Conservation (phyloP, 2,113 vertebrate genomes). For the Nansenia antarctica region DNA sequence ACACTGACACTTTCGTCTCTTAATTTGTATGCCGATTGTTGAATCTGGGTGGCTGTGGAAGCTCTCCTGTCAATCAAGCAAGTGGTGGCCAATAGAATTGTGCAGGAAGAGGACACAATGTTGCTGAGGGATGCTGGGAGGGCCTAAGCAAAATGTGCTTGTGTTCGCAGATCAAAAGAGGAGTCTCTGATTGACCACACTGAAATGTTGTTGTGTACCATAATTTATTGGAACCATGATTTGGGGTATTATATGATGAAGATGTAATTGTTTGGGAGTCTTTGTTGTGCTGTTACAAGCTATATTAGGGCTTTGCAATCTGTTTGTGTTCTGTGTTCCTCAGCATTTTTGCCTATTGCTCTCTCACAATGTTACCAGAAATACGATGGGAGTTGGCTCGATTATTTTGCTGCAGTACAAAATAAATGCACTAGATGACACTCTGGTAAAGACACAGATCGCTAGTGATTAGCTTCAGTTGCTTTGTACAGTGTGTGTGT, state of each 20-base stretch:
- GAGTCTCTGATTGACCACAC: neutral
- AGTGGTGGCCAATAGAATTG: conserved; percentile 43
- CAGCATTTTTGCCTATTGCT: neutral
- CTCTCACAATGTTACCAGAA: conserved; percentile 1
- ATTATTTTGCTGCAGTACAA: neutral
- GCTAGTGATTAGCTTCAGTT: conserved; percentile 18
- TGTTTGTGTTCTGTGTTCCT: neutral
- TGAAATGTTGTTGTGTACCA: neutral
- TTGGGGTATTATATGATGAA: neutral
- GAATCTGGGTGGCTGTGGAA: conserved; percentile 48
- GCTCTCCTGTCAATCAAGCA: conserved; percentile 49
- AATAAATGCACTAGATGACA: conserved; percentile 69
- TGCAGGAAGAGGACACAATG: conserved; percentile 47
- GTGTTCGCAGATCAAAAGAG: conserved; percentile 1
- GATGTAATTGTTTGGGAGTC: neutral
- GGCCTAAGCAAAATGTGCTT: neutral
- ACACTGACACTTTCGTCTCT: conserved; percentile 11
- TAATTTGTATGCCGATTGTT: conserved; percentile 53
- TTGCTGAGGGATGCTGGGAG: neutral
- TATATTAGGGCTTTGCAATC: too few relatives aligned
- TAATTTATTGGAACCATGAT: neutral
- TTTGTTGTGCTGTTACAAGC: neutral
- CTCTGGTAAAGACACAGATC: conserved; percentile 50
- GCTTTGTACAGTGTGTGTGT: conserved; percentile 75
- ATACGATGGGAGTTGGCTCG: conserved; percentile 32